These are phyloP conservation scores for Artemia sp. DNA, from an alignment of 2,888 invertebrate species.

Conservation along the genomic window DNA sequence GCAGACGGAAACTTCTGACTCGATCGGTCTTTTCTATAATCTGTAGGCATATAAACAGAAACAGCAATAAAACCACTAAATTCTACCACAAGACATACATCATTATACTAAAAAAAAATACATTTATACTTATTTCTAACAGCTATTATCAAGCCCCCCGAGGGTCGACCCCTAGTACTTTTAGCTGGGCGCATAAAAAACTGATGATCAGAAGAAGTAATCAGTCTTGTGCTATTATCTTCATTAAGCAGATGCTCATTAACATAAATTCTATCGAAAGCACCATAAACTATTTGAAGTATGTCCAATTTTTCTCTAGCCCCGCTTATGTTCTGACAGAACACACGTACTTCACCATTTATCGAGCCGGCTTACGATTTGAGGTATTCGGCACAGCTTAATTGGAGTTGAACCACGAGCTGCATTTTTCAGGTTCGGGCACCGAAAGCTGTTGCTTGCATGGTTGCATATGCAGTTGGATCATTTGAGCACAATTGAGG, in stretches of 20 bases:
- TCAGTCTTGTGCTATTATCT: too few relatives aligned
- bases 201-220: conserved; percentile 6
- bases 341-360: conserved; percentile 1
- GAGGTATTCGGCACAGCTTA: neutral
- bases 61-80: neutral
- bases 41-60: neutral
- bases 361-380: conserved; percentile 11
- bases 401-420: neutral
- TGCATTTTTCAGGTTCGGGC: neutral
- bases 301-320: neutral
- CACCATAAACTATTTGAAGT: neutral
- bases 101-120: neutral
- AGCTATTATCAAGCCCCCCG: neutral
- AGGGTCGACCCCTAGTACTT: conserved; percentile 9
- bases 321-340: neutral
- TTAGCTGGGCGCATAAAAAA: conserved; percentile 12
- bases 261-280: too few relatives aligned
- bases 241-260: too few relatives aligned
- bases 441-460: too few relatives aligned
- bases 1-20: too few relatives aligned
- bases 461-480: neutral
- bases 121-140: conserved; percentile 11
- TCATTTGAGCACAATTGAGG: neutral
- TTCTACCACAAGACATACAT: neutral
- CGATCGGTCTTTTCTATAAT: conserved; percentile 5